phyloP scores from a whole-genome alignment of 2,888 invertebrate species.

The Mylabris sibirica region DNA sequence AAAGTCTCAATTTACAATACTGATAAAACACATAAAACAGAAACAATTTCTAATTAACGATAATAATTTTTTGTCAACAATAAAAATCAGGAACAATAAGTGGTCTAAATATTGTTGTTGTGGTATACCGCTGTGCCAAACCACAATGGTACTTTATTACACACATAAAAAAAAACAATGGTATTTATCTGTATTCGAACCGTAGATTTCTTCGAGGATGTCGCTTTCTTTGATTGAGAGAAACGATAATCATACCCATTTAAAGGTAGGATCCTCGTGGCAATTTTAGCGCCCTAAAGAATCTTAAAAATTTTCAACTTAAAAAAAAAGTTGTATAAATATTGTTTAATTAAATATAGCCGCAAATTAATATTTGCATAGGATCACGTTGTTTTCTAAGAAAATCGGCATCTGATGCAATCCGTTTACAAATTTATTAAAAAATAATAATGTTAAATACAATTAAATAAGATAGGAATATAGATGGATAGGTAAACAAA shows the following conservation, averaged over 20 bases:
- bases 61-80: neutral
- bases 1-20: neutral
- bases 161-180: constrained; percentile 38
- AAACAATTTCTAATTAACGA: neutral
- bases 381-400: neutral
- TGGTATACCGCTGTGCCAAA: constrained; percentile 5
- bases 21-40: neutral
- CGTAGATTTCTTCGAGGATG: no score
- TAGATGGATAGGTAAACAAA: neutral
- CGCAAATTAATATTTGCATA: neutral
- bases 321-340: neutral
- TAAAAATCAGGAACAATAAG: neutral
- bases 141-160: constrained; percentile 15
- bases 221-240: no score
- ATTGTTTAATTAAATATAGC: neutral
- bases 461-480: neutral
- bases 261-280: no score
- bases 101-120: constrained; percentile 2
- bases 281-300: constrained; percentile 44
- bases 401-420: neutral
- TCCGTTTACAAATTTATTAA: neutral
- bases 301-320: neutral
- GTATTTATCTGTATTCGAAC: constrained; percentile 24
- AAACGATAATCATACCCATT: no score
- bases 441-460: neutral